Evolutionary conservation across 2,797 vertebrate genomes (phyloP).

Genomic region (Sus cebifrons): DNA sequence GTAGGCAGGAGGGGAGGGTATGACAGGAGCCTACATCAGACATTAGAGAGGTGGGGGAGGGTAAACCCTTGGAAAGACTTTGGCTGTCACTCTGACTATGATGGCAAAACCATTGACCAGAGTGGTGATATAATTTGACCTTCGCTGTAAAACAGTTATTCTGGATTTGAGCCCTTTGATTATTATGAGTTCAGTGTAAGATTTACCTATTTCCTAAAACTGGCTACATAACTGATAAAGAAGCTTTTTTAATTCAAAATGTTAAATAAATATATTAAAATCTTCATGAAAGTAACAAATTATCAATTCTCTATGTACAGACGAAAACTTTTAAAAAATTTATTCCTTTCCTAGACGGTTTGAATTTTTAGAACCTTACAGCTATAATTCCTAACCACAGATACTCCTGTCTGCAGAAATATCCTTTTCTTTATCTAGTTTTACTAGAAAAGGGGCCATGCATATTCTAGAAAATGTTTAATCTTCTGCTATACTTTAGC

Average conservation of each 20-base stretch:
- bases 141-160: constrained; percentile 40
- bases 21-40: neutral
- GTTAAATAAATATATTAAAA: constrained; percentile 45
- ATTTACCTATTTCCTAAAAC: constrained; percentile 11
- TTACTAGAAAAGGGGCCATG: constrained; percentile 38
- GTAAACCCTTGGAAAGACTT: neutral
- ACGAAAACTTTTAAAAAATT: neutral
- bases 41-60: fast-evolving
- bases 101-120: neutral
- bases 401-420: constrained; percentile 39
- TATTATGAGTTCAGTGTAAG: neutral
- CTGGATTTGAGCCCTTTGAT: neutral
- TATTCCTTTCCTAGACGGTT: neutral
- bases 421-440: constrained; percentile 39
- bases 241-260: constrained; percentile 9
- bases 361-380: constrained; percentile 18
- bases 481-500: constrained; percentile 54
- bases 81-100: neutral
- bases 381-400: constrained; percentile 40
- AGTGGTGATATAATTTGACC: neutral
- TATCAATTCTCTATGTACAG: constrained; percentile 5
- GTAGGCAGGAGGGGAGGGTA: neutral
- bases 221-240: neutral
- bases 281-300: neutral
- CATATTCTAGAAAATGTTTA: constrained; percentile 20